Evolutionary conservation across 2,113 vertebrate genomes (phyloP), one percentile per base, ranked within the genome.

Genomic region (Columbina picui): DNA sequence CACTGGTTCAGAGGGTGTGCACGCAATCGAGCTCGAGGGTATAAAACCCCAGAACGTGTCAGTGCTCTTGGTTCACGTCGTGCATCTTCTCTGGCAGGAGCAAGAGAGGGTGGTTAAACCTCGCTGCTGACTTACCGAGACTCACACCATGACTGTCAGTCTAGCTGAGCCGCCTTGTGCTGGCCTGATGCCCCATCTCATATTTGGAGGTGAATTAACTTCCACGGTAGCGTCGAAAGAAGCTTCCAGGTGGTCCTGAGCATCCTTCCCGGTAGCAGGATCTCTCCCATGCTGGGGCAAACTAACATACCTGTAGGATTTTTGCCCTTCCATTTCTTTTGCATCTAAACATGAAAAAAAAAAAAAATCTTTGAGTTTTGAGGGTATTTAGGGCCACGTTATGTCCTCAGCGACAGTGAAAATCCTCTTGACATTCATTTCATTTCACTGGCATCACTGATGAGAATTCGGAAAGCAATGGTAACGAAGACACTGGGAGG

Each of bases 11-110:
- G n/a, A 47, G 36, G n/a, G 18, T 34, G 14, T 2, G 18, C 3
- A 1, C 6, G 7, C 41, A 69, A 32, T 19, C 20, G 63, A 1
- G 8, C 56, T 53, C 4, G 1, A 64, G 22, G 26, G 4, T 41
- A 7, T 70, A 32, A 80, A 84, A 52, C 25, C 19, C 16, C 21
- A 43, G 30, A 59, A 59, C 1, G 1, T 29, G 50, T 18, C 3
- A 0, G 30, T 14, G 49, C 27, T 55, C n/a, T n/a, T 68, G 43
- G 43, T 45, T 56, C 0, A 0, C 14, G 39, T 34, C 41, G 6
- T n/a, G 29, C 19, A 74, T 84, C 41, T 68, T 50, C 47, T 63
- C 55, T 1, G 1, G 32, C 49, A 32, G 41, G 21, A 38, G 39
- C 23, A 27, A 7, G 0, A 1, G 23, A 27, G 55, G 61, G 32